Percentiles rank a stretch among this genome's conserved stretches.
phyloP scores from a whole-genome alignment of 2,888 invertebrate species.

The Spialia ferax region DNA sequence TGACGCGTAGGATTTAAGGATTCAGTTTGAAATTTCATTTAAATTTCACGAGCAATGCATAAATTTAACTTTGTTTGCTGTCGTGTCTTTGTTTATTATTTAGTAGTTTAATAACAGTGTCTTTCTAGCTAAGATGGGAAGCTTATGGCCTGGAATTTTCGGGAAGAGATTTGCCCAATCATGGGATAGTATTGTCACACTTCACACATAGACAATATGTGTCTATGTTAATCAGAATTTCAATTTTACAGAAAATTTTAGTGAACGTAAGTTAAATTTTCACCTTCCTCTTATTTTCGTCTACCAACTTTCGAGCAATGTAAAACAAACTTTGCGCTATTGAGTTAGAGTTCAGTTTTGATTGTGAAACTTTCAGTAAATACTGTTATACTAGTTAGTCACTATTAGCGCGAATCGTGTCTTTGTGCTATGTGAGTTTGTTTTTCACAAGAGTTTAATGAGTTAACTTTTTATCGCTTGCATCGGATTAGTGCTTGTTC shows the following conservation, averaged over 20 bases:
- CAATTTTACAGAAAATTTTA: no score
- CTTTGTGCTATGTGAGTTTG: not conserved
- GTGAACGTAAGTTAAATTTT: not conserved
- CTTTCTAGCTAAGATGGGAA: no score
- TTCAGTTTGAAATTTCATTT: not conserved
- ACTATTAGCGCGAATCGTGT: not conserved
- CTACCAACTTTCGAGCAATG: not conserved
- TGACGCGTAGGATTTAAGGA: not conserved
- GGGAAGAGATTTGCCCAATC: no score
- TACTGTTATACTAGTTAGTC: not conserved
- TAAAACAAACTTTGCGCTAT: not conserved
- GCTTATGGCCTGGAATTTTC: no score
- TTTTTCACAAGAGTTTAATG: not conserved
- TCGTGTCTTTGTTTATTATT: no score
- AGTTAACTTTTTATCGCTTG: conserved; percentile 3
- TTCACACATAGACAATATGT: no score
- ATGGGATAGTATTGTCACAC: no score
- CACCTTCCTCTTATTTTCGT: not conserved
- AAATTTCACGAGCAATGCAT: not conserved
- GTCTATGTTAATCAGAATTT: no score
- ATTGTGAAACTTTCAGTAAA: not conserved
- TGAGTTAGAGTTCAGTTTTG: not conserved
- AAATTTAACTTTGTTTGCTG: no score
- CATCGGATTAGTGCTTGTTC: not conserved
- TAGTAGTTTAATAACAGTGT: no score